Base-by-base conservation (phyloP, 2,888 invertebrate species). In the Podabrus alpinus region DNA sequence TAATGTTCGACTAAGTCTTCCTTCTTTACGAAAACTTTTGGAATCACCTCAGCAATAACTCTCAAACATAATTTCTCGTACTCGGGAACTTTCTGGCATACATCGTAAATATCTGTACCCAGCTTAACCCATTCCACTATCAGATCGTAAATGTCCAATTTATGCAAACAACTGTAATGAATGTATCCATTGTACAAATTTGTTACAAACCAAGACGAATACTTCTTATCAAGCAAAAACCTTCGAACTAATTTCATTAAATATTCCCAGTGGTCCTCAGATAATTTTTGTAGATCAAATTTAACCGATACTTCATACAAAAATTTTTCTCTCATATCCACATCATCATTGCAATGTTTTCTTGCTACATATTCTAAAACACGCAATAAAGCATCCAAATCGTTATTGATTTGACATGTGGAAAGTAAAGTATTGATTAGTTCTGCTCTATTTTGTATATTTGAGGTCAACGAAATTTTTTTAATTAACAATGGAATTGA, bases 401-500 rank as follows among this genome's bases (percentile, higher is more conserved):
- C 74, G 0, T 66, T 64, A 19, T 77, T 77, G n/a, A 77, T 25
- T 19, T 70, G 59, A 19, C 77, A 77, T 0, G 77, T 77, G 1
- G 16, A 17, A 16, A 77, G 62, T 15, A 77, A 72, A 29, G 16
- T 16, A 7, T 4, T 17, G 5, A 72, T 16, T n/a, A 74, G 21
- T 9, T 59, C 19, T 17, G 13, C 72, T 10, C 77, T 13, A 5
- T 69, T 19, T 2, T 72, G 25, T 16, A 19, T 9, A 15, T 64
- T 64, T 2, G 62, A 64, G 2, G 62, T 64, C n/a, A 64, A 19
- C 1, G 61, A 59, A 69, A 77, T 66, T 19, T 67, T 72, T 59
- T 77, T 59, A 25, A 72, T 77, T 5, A 77, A 29, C 59, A 70
- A 25, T 5, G 69, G 69, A 13, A 77, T 17, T 3, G 77, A 77